Evolutionary conservation across 2,888 invertebrate genomes (phyloP).

Genomic region (Spodoptera picta): DNA sequence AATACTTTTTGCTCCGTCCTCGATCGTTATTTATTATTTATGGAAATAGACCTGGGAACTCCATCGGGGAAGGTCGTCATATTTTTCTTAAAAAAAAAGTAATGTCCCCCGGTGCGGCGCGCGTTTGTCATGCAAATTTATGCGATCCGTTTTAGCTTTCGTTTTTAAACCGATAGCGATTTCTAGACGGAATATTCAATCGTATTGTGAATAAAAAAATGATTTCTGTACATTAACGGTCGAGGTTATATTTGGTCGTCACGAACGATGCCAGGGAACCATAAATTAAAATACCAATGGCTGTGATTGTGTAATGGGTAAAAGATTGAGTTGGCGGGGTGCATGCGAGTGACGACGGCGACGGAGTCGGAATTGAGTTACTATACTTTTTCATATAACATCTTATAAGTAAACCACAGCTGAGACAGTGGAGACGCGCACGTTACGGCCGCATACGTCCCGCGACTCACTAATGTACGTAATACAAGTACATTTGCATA

Average conservation of each 20-base stretch:
- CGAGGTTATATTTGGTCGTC: slow-evolving; percentile 72
- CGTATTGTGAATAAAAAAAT: slow-evolving; percentile 74
- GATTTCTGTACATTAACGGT: slow-evolving; percentile 70
- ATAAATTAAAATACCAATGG: slow-evolving; percentile 64
- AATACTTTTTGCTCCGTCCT: slow-evolving; percentile 82
- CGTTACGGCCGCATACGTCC: slow-evolving; percentile 6
- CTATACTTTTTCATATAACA: slow-evolving; percentile 3
- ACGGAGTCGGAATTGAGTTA: not conserved
- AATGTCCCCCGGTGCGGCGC: slow-evolving; percentile 78
- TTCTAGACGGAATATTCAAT: slow-evolving; percentile 84
- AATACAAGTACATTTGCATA: slow-evolving; percentile 47
- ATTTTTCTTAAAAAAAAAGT: slow-evolving; percentile 87
- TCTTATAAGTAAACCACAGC: slow-evolving; percentile 7
- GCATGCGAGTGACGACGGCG: slow-evolving; percentile 28
- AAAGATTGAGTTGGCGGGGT: slow-evolving; percentile 31
- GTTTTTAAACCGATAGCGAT: slow-evolving; percentile 84
- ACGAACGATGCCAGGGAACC: slow-evolving; percentile 67
- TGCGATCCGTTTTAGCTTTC: slow-evolving; percentile 84
- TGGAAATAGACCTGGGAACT: slow-evolving; percentile 86
- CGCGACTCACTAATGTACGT: slow-evolving; percentile 38
- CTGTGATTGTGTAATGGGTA: slow-evolving; percentile 31
- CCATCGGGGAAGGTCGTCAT: slow-evolving; percentile 85
- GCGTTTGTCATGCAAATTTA: slow-evolving; percentile 87
- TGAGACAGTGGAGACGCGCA: slow-evolving; percentile 1
- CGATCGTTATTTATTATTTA: slow-evolving; percentile 88